Conservation (phyloP, 2,797 vertebrate species). For the Poliocrania exsul region DNA sequence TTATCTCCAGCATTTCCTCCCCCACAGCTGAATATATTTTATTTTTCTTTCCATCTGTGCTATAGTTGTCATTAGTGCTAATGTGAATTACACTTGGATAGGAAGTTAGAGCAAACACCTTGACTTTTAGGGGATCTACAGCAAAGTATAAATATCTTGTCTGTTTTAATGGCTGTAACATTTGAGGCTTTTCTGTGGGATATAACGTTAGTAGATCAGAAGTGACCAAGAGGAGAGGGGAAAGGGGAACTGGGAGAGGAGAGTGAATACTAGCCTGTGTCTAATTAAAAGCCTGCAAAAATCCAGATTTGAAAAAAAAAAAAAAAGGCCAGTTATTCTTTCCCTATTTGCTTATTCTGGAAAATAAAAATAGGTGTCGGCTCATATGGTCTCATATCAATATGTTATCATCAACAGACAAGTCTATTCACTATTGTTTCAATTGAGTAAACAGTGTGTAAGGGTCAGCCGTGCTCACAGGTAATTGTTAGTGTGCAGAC, state of each 20-base stretch:
- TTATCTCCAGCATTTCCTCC: not conserved
- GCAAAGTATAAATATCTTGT: not conserved
- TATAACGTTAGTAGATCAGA: not conserved
- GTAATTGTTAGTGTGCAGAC: conserved; percentile 89
- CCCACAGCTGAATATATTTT: not conserved
- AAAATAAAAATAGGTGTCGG: conserved; percentile 74
- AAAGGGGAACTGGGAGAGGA: not conserved
- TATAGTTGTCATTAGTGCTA: not conserved
- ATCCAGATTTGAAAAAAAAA: not conserved
- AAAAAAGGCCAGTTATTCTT: not conserved
- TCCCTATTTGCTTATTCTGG: conserved; percentile 48
- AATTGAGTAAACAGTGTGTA: conserved; percentile 85
- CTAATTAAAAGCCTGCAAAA: conserved; percentile 11
- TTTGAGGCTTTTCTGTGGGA: not conserved
- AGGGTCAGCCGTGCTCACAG: conserved; percentile 87
- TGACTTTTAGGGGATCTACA: not conserved
- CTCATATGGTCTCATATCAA: conserved; percentile 76
- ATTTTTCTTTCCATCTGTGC: not conserved
- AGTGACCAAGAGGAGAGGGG: not conserved
- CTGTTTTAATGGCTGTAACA: not conserved
- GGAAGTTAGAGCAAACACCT: not conserved
- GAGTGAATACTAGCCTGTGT: not conserved
- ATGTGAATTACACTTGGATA: not conserved
- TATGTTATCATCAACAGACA: conserved; percentile 83
- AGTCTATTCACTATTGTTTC: conserved; percentile 84